Conservation (phyloP, 64 coral and sea anemone genomes). For the Platygyra sinensis region DNA sequence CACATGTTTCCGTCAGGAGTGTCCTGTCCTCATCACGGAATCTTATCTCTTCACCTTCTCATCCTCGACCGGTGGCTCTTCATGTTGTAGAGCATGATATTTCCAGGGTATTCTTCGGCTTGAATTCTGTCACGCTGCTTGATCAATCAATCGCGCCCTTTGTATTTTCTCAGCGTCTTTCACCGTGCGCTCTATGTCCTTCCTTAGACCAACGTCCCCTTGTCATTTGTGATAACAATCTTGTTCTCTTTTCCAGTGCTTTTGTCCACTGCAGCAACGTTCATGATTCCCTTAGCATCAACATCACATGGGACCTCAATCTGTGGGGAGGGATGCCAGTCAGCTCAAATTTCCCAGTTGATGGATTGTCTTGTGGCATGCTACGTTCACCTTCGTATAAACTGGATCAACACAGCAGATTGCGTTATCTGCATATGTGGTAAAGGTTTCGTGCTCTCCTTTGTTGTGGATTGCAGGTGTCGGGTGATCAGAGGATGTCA, state of each 20-base stretch:
- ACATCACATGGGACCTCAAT: constrained; percentile 73
- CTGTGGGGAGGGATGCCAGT: constrained; percentile 72
- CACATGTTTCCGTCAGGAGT: constrained; percentile 47
- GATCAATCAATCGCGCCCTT: constrained; percentile 56
- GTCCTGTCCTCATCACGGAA: constrained; percentile 66
- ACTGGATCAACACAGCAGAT: constrained; percentile 59
- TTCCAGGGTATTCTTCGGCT: constrained; percentile 56
- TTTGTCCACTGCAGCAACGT: constrained; percentile 71
- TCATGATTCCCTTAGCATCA: constrained; percentile 77
- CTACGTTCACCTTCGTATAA: constrained; percentile 75
- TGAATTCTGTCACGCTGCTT: constrained; percentile 52
- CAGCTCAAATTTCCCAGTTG: constrained; percentile 76
- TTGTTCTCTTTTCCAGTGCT: constrained; percentile 79
- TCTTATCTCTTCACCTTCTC: constrained; percentile 75
- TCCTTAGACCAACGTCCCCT: constrained; percentile 62
- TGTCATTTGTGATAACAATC: constrained; percentile 75
- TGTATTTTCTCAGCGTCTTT: constrained; percentile 59
- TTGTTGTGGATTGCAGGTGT: constrained; percentile 65
- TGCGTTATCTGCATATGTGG: constrained; percentile 72
- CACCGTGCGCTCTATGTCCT: constrained; percentile 69
- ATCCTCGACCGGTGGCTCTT: constrained; percentile 64
- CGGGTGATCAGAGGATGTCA: constrained; percentile 44
- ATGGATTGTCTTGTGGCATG: constrained; percentile 66
- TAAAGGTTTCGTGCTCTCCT: constrained; percentile 58
- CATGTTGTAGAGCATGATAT: constrained; percentile 68